Conservation (phyloP, 2,113 vertebrate species). For the Myrmecophaga tridactyla region DNA sequence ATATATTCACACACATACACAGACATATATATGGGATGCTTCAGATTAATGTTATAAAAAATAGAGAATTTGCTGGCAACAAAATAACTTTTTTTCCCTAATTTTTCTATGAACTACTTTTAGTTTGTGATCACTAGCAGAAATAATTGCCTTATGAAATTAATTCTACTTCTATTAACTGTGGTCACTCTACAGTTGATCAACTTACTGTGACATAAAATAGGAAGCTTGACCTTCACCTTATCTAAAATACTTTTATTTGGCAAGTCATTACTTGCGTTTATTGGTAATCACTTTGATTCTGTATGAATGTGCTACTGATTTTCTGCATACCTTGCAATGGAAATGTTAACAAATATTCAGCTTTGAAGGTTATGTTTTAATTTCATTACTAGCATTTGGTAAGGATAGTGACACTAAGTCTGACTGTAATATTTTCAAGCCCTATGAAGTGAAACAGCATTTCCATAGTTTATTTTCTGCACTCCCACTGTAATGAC, state of each 20-base stretch:
- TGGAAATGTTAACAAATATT: constrained; percentile 44
- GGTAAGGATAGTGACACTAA: neutral
- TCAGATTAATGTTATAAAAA: neutral
- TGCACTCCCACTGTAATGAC: neutral
- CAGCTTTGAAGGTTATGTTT: constrained; percentile 29
- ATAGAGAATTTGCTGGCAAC: neutral
- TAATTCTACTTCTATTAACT: constrained; percentile 50
- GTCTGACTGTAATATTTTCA: constrained; percentile 40
- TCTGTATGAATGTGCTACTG: constrained; percentile 40
- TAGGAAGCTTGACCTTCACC: constrained; percentile 39
- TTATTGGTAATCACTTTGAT: constrained; percentile 39
- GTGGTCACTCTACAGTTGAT: constrained; percentile 26
- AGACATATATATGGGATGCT: neutral
- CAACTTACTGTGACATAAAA: constrained; percentile 23
- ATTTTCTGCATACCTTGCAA: constrained; percentile 37
- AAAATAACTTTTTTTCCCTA: neutral
- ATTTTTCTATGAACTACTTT: neutral
- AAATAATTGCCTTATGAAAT: neutral
- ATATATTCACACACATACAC: neutral
- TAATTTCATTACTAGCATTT: constrained; percentile 48
- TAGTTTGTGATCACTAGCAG: neutral
- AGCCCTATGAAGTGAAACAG: neutral
- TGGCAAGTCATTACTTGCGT: constrained; percentile 5
- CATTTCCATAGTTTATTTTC: neutral
- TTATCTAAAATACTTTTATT: constrained; percentile 35